Conservation (phyloP, 1,140 invertebrate genomes). For the Drosophila leontia region DNA sequence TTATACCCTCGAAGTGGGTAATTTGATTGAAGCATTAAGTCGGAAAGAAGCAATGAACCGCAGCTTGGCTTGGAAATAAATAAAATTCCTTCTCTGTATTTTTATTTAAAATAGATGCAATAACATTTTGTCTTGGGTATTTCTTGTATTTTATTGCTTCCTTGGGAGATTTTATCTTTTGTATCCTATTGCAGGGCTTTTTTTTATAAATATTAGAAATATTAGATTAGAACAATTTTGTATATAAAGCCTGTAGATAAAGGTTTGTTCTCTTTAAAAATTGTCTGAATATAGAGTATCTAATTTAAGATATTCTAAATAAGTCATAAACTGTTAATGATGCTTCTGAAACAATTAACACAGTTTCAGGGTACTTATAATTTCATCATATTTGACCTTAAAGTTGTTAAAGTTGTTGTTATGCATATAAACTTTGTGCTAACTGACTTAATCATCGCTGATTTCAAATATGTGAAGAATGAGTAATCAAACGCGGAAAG, state of each 20-base stretch:
- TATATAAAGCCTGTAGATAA: neutral
- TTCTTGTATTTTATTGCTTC: neutral
- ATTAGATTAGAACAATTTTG: too few species aligned
- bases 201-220: neutral
- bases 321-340: neutral
- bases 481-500: slow-evolving; percentile 19
- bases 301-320: neutral
- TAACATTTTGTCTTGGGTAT: neutral
- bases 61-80: slow-evolving; percentile 2
- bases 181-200: neutral
- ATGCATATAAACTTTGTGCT: slow-evolving; percentile 1
- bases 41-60: slow-evolving; percentile 10
- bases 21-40: slow-evolving; percentile 28
- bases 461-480: neutral
- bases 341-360: neutral
- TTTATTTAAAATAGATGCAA: slow-evolving; percentile 1
- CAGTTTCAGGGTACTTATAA: neutral
- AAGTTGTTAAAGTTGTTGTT: neutral
- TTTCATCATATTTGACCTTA: neutral
- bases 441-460: slow-evolving; percentile 24
- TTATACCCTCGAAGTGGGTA: slow-evolving; percentile 32
- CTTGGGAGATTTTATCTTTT: neutral
- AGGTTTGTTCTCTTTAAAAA: neutral
- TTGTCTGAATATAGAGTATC: neutral
- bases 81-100: neutral